These are phyloP conservation scores for Chaenocephalus aceratus DNA, from an alignment of 2,113 vertebrate genomes.

Conservation along the genomic window DNA sequence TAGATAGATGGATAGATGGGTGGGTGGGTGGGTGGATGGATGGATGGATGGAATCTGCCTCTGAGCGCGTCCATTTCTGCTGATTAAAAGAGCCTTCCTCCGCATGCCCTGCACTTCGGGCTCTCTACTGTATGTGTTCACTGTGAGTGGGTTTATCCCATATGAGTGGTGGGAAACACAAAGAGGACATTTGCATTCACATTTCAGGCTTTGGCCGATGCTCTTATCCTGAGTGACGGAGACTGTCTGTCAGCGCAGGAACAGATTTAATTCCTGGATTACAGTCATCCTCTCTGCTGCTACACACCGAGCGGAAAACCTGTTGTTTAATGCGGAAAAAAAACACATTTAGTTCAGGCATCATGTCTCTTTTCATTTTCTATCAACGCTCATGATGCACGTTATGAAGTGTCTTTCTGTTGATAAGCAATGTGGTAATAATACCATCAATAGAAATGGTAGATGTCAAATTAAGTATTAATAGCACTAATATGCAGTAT, in stretches of 20 bases:
- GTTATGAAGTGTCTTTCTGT: background rate
- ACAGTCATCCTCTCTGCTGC: conserved; percentile 17
- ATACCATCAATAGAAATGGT: no score
- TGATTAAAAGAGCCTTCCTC: conserved; percentile 21
- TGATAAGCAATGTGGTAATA: no score
- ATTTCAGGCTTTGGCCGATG: conserved; percentile 36
- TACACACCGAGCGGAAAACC: background rate
- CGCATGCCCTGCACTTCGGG: background rate
- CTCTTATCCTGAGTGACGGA: conserved; percentile 53
- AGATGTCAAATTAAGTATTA: no score
- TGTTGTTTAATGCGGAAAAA: background rate
- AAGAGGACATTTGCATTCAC: conserved; percentile 32
- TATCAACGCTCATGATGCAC: conserved; percentile 4
- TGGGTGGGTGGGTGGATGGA: no score
- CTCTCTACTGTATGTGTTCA: conserved; percentile 11
- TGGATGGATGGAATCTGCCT: background rate
- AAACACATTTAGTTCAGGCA: background rate
- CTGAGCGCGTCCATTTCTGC: background rate
- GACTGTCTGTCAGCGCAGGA: conserved; percentile 20
- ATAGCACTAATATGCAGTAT: no score
- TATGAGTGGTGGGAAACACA: conserved; percentile 21
- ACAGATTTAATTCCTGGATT: conserved; percentile 61
- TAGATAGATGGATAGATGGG: no score
- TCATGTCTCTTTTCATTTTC: background rate
- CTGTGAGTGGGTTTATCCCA: conserved; percentile 31